Base-by-base conservation (phyloP, 2,888 invertebrate genomes). In the Callimorpha dominula region DNA sequence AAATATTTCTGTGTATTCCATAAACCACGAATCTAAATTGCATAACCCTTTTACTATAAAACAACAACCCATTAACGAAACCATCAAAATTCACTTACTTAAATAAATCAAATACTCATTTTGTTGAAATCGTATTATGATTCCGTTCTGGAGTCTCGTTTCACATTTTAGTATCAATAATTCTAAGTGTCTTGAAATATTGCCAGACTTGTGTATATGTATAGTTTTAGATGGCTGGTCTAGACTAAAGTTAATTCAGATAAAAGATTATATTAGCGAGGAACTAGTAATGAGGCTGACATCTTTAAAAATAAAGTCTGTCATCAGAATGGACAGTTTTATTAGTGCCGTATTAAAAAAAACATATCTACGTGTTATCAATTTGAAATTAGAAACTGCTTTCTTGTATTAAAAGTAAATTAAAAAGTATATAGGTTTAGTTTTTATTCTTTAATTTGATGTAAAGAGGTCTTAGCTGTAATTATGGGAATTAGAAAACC, bases 71-170 rank as follows among this genome's bases (percentile, higher is more conserved):
- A 82, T 80, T 80, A 78, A 78, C 75, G 65, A 31, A 80, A n/a
- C 78, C 85, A 83, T 83, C 78, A 78, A 84, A 84, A 74, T 84
- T 84, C 83, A 84, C 83, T 84, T 83, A 84, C 75, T 82, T 70
- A 72, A 74, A 82, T 82, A 80, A 82, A 77, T 84, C 82, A 82
- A 80, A 82, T 80, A 77, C 72, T 74, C 73, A 77, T 79, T 78
- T 74, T 40, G 65, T 71, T 70, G 72, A 76, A 79, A 82, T 77
- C 74, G 69, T 74, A 76, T 74, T 71, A 67, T 70, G 73, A 72
- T 76, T 71, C 67, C 64, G 64, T 71, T 72, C 52, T 65, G 14
- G 65, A 65, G 72, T 43, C 60, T 78, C 76, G 64, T 74, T 66
- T 76, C 65, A 60, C 70, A 68, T 74, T 76, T 75, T 40, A 54